Base-by-base conservation (phyloP, 2,113 vertebrate genomes). In the Platysternon megacephalum region DNA sequence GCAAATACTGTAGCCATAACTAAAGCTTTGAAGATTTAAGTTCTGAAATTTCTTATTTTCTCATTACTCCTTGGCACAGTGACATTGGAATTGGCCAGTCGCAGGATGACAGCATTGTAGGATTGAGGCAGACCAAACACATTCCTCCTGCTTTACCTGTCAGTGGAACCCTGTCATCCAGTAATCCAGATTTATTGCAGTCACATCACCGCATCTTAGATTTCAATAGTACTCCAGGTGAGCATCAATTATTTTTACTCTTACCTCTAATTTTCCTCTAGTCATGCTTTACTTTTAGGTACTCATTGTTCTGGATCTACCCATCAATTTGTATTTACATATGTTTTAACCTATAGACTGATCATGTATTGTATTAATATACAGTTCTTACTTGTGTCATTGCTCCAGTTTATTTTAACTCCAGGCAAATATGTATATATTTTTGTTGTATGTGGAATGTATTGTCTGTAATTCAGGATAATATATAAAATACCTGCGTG, bases 51-150 rank as follows among this genome's bases (percentile, higher is more conserved):
- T 10, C 79, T 95, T 74, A 11, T 79, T 79, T 65, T 81, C 72
- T 91, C 3, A 39, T 87, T 94, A 42, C 49, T 51, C 39, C 86
- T 88, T 86, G 22, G 11, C 6, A 0, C 98, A 99, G 99, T 95
- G 99, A 99, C 56, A 99, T 99, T 93, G 99, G 99, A 93, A 99
- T 99, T 92, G 99, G 99, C 84, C 99, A 99, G 95, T 99, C 99
- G 94, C 99, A 99, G 94, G 99, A 99, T 89, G 99, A 99, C 98
- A 99, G 99, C 97, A 99, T 99, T 58, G 99, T 99, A 48, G 99
- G 99, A 6, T 98, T 99, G 97, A 99, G 99, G 97, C 99, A 99
- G 97, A 99, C 98, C 0, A 99, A 99, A 96, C 99, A 99, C 96
- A 99, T 99, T 97, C 99, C 99, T 42, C 98, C 99, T 2, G 98